Base-by-base conservation (phyloP, 2,113 vertebrate species). In the Poecile atricapillus region DNA sequence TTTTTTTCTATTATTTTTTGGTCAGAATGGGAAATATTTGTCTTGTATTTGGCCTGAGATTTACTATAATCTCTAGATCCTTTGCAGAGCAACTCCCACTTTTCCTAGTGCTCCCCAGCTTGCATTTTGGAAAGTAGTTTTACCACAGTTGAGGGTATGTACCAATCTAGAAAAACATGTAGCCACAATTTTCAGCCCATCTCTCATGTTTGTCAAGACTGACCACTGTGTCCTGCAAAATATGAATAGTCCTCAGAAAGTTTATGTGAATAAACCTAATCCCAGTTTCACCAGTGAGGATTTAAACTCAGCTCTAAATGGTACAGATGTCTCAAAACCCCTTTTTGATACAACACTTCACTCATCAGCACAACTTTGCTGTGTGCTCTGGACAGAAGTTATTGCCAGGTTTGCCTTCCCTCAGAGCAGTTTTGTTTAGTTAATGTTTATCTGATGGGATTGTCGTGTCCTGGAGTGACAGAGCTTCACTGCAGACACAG, bases 211-310 rank as follows among this genome's bases (percentile, higher is more conserved):
- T 55, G 3, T 27, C 60, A 20, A 55, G 17, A 44, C 13, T 43
- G 55, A 19, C 9, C 21, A 5, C 25, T 53, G 2, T 31, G 5
- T 52, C n/a, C 63, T 0, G 0, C 9, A 56, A 35, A 15, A 53
- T 13, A 35, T 1, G 3, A 64, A 67, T 6, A 69, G 13, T 10
- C 27, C 16, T 89, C 31, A 22, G 46, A 55, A 18, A 11, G 4
- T 13, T 4, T 1, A 18, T 18, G 7, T 53, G 47, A 67, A 50
- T 27, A 50, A 82, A 21, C 11, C 9, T 56, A 19, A 43, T 28
- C 11, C 31, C 33, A 59, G 28, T 76, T 69, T 24, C 9, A 44
- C 2, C 43, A 7, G 11, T 8, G 41, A 18, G 39, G 62, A 23
- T 30, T 28, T 46, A 41, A 62, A 52, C 14, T n/a, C 71, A 93